Conservation (phyloP, 2,797 vertebrate species). For the Lacerta agilis region DNA sequence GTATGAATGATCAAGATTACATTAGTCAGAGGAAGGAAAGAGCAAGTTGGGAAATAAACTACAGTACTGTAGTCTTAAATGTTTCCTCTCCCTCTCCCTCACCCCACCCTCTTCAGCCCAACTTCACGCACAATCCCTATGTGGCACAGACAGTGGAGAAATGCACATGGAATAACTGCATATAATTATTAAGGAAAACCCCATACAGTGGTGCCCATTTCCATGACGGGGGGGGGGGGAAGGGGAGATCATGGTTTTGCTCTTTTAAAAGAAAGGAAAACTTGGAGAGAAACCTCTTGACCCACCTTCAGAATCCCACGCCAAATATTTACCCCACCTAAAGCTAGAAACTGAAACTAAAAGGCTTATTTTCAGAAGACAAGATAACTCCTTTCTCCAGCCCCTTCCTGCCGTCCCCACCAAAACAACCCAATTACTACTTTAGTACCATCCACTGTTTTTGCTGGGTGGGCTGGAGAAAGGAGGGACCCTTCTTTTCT, state of each 20-base stretch:
- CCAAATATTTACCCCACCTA: neutral
- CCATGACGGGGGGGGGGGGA: neutral
- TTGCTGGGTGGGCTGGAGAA: no score
- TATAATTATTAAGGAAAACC: neutral
- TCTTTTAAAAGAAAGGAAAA: neutral
- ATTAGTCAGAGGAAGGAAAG: neutral
- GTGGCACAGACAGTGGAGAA: neutral
- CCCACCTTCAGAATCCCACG: neutral
- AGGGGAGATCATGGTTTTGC: rapidly evolving
- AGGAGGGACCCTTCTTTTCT: neutral
- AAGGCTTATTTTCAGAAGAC: neutral
- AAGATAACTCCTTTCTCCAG: no score
- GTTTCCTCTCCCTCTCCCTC: neutral
- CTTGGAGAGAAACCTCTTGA: neutral
- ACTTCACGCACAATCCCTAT: neutral
- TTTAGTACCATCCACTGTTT: no score
- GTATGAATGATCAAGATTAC: neutral
- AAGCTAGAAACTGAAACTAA: neutral
- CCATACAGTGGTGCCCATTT: no score
- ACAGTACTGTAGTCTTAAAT: neutral
- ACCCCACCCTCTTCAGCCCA: no score
- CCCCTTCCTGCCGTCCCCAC: no score
- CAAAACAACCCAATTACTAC: no score
- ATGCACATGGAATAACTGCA: no score
- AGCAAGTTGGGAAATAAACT: neutral